phyloP scores from a whole-genome alignment of 2,113 vertebrate genomes.

The Echinops telfairi region DNA sequence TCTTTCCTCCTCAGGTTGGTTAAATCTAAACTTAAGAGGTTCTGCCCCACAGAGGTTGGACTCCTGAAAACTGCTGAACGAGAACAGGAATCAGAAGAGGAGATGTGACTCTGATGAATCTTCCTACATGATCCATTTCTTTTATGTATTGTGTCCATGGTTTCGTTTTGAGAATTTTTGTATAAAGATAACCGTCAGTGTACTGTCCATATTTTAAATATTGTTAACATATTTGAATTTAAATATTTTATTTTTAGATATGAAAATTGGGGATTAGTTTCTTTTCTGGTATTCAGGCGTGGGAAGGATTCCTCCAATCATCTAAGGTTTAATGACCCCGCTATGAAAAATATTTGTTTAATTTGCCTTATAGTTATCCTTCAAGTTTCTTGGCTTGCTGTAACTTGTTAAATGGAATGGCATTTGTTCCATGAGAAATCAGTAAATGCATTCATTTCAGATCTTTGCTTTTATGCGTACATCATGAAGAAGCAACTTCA shows the following conservation, averaged over 20 bases:
- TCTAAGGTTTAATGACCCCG: neutral
- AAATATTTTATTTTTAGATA: conserved; percentile 59
- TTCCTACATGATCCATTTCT: conserved; percentile 60
- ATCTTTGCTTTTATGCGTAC: neutral
- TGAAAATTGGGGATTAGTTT: conserved; percentile 38
- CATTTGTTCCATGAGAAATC: conserved; percentile 60
- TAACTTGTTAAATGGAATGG: conserved; percentile 35
- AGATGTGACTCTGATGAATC: conserved; percentile 86
- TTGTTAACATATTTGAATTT: conserved; percentile 54
- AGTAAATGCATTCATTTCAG: conserved; percentile 48
- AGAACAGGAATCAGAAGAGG: conserved; percentile 96
- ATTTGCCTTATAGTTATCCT: conserved; percentile 46
- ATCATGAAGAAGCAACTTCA: neutral
- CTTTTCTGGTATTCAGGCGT: conserved; percentile 40
- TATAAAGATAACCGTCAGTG: neutral
- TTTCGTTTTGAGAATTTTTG: conserved; percentile 36
- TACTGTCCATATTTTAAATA: conserved; percentile 48
- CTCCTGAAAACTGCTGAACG: conserved; percentile 92
- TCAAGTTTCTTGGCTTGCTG: neutral
- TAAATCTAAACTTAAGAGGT: conserved; percentile 89
- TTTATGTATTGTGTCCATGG: neutral
- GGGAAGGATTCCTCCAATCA: neutral
- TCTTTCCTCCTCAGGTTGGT: conserved; percentile 87
- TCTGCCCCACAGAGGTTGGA: conserved; percentile 93
- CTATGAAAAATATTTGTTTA: conserved; percentile 29